phyloP scores from a whole-genome alignment of 2,113 vertebrate genomes.

The Ginglymostoma cirratum region DNA sequence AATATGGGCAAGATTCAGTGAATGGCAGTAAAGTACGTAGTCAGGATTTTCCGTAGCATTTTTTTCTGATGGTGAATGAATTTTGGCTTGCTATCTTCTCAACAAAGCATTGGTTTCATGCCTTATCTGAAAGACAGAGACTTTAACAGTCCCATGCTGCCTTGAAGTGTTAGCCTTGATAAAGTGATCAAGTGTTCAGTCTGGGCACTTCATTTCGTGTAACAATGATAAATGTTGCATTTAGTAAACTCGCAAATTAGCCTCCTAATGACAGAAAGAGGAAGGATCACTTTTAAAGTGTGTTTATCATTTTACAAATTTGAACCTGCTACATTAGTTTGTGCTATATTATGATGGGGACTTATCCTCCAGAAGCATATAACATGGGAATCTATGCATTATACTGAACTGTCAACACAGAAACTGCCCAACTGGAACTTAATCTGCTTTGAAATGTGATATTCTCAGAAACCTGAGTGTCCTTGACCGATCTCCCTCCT shows the following conservation, averaged over 20 bases:
- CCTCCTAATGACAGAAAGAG: not conserved
- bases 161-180: not conserved
- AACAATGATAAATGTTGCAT: not conserved
- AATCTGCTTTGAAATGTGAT: not conserved
- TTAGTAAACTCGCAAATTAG: not conserved
- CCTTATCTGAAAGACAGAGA: too few relatives aligned
- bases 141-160: not conserved
- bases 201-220: not conserved
- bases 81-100: not conserved
- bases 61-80: not conserved
- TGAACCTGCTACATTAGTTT: not conserved
- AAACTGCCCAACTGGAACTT: not conserved
- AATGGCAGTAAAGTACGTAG: too few relatives aligned
- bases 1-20: too few relatives aligned
- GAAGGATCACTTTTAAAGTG: not conserved
- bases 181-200: not conserved
- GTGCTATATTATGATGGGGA: not conserved
- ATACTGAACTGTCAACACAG: not conserved
- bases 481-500: not conserved
- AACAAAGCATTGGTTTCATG: not conserved
- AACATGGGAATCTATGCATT: not conserved
- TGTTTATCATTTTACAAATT: not conserved
- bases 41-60: too few relatives aligned
- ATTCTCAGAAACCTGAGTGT: not conserved
- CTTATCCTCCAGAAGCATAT: not conserved